Conservation (phyloP, 2,797 vertebrate genomes). For the Sciaenops ocellatus region DNA sequence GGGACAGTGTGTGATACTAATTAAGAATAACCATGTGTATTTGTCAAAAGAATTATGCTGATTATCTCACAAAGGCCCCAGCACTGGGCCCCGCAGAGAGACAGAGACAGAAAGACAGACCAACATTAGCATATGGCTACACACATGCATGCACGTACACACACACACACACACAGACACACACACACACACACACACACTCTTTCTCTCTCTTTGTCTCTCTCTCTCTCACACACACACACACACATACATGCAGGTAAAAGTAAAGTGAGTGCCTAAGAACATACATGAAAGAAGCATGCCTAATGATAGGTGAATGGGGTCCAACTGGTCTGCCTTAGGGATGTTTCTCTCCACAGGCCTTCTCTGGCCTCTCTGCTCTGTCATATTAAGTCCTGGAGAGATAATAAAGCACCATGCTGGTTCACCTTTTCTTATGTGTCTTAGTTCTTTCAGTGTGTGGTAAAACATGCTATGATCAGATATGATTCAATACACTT, state of each 20-base stretch:
- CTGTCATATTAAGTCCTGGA: constrained; percentile 60
- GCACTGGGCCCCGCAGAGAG: constrained; percentile 85
- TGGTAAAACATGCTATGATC: constrained; percentile 40
- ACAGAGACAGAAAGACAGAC: constrained; percentile 73
- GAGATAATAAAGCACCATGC: constrained; percentile 61
- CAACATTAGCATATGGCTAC: constrained; percentile 86
- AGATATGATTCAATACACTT: constrained; percentile 29
- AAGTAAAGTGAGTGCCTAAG: constrained; percentile 49
- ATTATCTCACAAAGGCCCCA: constrained; percentile 85
- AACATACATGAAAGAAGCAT: constrained; percentile 66
- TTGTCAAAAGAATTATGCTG: constrained; percentile 92
- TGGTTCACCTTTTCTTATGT: constrained; percentile 54
- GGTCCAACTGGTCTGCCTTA: constrained; percentile 53
- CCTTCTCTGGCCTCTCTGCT: constrained; percentile 59
- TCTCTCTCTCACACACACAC: background rate
- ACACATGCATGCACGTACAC: constrained; percentile 43
- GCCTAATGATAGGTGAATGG: constrained; percentile 63
- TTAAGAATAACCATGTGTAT: constrained; percentile 93
- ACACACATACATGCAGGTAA: constrained; percentile 44
- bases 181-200: constrained; percentile 29
- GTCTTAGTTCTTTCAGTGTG: constrained; percentile 37
- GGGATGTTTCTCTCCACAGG: constrained; percentile 50
- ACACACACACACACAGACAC: constrained; percentile 21
- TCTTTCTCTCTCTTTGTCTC: constrained; percentile 38
- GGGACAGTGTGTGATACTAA: constrained; percentile 89